phyloP scores from a whole-genome alignment of 2,113 vertebrate species.

The Mola mola region DNA sequence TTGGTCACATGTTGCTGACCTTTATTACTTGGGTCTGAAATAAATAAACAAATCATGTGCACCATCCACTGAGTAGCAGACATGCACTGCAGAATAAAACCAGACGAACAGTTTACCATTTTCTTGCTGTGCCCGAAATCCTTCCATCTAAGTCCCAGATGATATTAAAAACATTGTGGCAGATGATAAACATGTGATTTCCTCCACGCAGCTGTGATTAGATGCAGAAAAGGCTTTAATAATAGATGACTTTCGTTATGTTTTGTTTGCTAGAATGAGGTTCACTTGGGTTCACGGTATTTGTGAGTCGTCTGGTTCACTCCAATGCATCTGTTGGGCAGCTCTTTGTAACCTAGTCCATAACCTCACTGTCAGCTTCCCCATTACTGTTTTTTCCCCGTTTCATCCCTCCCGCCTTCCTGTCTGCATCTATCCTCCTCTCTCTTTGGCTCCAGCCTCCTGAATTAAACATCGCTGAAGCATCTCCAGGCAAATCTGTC shows the following conservation, averaged over 20 bases:
- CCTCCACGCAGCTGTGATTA: constrained; percentile 8
- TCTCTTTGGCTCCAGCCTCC: constrained; percentile 61
- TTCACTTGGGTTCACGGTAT: constrained; percentile 13
- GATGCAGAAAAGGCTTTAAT: constrained; percentile 38
- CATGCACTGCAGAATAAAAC: too few relatives aligned
- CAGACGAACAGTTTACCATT: too few relatives aligned
- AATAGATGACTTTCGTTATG: constrained; percentile 22
- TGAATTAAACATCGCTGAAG: constrained; percentile 77
- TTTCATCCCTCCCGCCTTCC: constrained; percentile 66
- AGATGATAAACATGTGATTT: constrained; percentile 23
- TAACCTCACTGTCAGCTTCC: constrained; percentile 67
- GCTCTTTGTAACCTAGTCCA: constrained; percentile 67
- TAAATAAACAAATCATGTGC: too few relatives aligned
- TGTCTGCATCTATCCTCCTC: constrained; percentile 36
- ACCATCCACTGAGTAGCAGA: too few relatives aligned
- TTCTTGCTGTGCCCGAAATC: too few relatives aligned
- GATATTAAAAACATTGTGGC: too few relatives aligned
- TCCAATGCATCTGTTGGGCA: constrained; percentile 18
- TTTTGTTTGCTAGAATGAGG: constrained; percentile 13
- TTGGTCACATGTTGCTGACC: too few relatives aligned
- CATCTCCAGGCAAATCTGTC: constrained; percentile 60
- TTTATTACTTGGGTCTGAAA: too few relatives aligned
- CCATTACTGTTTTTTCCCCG: constrained; percentile 35
- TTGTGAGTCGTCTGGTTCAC: constrained; percentile 47
- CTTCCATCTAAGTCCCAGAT: too few relatives aligned